phyloP scores from a whole-genome alignment of 2,113 vertebrate genomes.

The Petrocephalus microphthalmus region DNA sequence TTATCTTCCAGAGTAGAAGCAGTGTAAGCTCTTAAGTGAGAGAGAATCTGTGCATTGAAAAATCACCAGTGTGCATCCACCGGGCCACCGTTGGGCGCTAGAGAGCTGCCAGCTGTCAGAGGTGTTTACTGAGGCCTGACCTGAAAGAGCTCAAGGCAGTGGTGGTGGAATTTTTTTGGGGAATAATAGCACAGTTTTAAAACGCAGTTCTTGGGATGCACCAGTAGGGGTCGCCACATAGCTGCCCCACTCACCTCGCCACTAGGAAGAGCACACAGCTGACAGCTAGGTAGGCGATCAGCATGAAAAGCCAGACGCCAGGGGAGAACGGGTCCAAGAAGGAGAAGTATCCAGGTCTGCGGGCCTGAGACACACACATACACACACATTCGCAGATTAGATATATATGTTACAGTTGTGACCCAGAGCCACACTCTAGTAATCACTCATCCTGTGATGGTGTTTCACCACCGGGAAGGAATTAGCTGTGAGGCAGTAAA shows the following conservation, averaged over 20 bases:
- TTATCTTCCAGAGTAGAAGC: not conserved
- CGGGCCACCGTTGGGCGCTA: not conserved
- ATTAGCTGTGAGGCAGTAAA: slow-evolving; percentile 9
- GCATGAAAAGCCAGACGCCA: slow-evolving; percentile 79
- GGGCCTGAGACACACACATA: slow-evolving; percentile 52
- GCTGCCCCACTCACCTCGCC: slow-evolving; percentile 54
- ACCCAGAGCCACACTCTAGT: not conserved
- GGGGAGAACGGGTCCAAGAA: slow-evolving; percentile 79
- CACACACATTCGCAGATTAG: not conserved
- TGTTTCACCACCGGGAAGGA: not conserved
- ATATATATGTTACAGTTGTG: not conserved
- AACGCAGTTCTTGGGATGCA: not conserved
- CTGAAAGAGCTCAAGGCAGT: not conserved
- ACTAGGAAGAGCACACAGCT: slow-evolving; percentile 78
- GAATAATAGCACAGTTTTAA: not conserved
- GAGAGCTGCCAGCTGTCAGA: not conserved
- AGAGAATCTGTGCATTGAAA: not conserved
- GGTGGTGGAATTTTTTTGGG: not conserved
- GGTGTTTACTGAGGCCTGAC: not conserved
- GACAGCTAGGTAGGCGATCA: slow-evolving; percentile 76
- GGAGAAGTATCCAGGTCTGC: slow-evolving; percentile 74
- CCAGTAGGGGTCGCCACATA: slow-evolving; percentile 20
- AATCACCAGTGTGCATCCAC: not conserved
- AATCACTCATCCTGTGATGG: not conserved
- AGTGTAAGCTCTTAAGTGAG: not conserved